Base-by-base conservation (phyloP, 1,140 invertebrate genomes). In the Cheumatopsyche charites region DNA sequence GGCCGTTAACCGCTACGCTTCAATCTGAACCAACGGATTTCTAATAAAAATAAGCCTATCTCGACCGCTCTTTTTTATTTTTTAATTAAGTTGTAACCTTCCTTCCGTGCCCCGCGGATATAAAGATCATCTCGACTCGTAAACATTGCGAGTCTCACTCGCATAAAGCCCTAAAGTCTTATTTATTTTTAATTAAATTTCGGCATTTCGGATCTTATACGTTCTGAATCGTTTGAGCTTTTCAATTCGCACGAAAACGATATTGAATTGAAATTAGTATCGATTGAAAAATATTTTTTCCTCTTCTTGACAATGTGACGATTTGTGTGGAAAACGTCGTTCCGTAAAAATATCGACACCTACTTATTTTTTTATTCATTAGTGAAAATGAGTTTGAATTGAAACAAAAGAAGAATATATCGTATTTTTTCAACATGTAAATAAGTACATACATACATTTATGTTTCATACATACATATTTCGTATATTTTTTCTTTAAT, bases 21-120 rank as follows among this genome's bases (percentile, higher is more conserved):
- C 42, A 68, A 68, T 68, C 45, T 23, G 63, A 47, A 47, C 66
- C 36, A n/a, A n/a, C n/a, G n/a, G 47, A 68, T 68, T 68, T 68
- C 66, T 68, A 68, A 68, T 68, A 68, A 55, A 68, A 55, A 68
- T 68, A 68, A 42, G 42, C 13, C 41, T 52, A 17, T 52, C 9
- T 52, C 19, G n/a, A 13, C 19, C 47, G 19, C 47, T 52, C 47
- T 47, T 45, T 52, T 61, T 12, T 36, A 41, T n/a, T 58, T 63
- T 62, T 47, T 71, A 71, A 71, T 71, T 71, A 63, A 71, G 69
- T 71, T 71, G 69, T 63, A 63, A 65, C 55, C 29, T 62, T 62
- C 61, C 55, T 71, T 63, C 62, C 69, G 69, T 71, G 69, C 69
- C 62, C 62, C 25, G 61, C 61, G 62, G 61, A 63, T 62, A 71